phyloP scores from a whole-genome alignment of 2,888 invertebrate species.

The Dicycla oo region DNA sequence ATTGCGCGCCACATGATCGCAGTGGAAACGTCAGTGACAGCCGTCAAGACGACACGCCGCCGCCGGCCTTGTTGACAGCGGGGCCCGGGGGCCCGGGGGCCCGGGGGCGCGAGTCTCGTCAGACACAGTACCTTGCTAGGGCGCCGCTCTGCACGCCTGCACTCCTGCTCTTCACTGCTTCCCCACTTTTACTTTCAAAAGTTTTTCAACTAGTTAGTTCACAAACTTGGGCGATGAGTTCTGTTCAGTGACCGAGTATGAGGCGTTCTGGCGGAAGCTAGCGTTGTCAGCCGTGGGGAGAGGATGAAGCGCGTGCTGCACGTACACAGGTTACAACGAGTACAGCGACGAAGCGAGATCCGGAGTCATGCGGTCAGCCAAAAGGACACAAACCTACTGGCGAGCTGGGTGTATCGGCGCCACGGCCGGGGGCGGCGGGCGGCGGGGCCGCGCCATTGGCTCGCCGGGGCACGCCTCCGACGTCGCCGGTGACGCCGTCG shows the following conservation, averaged over 20 bases:
- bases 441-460: constrained; percentile 86
- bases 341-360: constrained; percentile 90
- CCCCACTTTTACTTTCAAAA: constrained; percentile 77
- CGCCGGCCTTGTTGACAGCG: constrained; percentile 52
- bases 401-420: constrained; percentile 84
- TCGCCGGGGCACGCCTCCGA: constrained; percentile 87
- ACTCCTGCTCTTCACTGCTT: constrained; percentile 79
- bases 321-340: constrained; percentile 87
- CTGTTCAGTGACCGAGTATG: constrained; percentile 72
- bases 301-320: constrained; percentile 86
- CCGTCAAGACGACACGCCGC: constrained; percentile 61
- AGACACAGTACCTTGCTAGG: constrained; percentile 85
- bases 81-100: constrained; percentile 72
- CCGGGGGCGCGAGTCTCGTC: constrained; percentile 66
- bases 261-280: constrained; percentile 85
- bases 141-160: constrained; percentile 81
- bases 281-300: constrained; percentile 77
- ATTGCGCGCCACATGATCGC: constrained; percentile 45
- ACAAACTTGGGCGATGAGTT: constrained; percentile 75
- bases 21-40: constrained; percentile 55
- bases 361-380: constrained; percentile 91
- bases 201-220: constrained; percentile 79
- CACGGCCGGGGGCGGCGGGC: constrained; percentile 82
- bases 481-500: constrained; percentile 79
- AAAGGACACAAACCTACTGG: constrained; percentile 91